These are phyloP conservation scores for Ictalurus furcatus DNA, from an alignment of 2,113 vertebrate genomes.

Conservation along the genomic window DNA sequence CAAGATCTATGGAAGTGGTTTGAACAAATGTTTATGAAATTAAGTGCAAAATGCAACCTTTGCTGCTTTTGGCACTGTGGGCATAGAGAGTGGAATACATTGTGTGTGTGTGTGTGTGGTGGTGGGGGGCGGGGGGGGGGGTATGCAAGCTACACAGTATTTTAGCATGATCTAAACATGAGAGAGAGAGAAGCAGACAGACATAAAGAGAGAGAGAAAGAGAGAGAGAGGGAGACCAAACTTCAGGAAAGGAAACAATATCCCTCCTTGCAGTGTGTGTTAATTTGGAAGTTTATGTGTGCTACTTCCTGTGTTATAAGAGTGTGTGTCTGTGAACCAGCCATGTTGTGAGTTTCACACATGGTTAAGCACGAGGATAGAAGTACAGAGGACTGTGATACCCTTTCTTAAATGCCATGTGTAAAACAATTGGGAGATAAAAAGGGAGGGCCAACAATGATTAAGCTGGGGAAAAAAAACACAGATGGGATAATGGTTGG, in stretches of 20 bases:
- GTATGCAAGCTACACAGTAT: too few relatives aligned
- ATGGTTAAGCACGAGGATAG: conserved; percentile 25
- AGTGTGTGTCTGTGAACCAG: neutral
- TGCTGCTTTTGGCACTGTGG: neutral
- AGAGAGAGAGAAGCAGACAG: too few relatives aligned
- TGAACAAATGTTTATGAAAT: neutral
- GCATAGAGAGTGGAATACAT: neutral
- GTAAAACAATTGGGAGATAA: conserved; percentile 26
- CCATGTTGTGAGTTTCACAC: conserved; percentile 26
- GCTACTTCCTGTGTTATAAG: neutral
- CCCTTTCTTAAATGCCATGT: conserved; percentile 43
- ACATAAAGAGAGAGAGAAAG: neutral
- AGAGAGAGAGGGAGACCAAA: neutral
- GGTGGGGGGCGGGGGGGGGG: neutral
- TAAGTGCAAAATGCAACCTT: neutral
- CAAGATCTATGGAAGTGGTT: neutral
- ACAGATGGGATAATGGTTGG: neutral
- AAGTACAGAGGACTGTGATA: conserved; percentile 27
- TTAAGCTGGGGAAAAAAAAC: neutral
- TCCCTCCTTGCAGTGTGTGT: neutral
- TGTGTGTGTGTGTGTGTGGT: neutral
- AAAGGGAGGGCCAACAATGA: neutral
- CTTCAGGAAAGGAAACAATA: neutral
- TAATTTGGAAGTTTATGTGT: conserved; percentile 2
- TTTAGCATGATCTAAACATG: too few relatives aligned